Percentiles rank a stretch among this genome's conserved stretches.
Conservation (phyloP, 2,888 invertebrate genomes). For the Lepidonotus clava region DNA sequence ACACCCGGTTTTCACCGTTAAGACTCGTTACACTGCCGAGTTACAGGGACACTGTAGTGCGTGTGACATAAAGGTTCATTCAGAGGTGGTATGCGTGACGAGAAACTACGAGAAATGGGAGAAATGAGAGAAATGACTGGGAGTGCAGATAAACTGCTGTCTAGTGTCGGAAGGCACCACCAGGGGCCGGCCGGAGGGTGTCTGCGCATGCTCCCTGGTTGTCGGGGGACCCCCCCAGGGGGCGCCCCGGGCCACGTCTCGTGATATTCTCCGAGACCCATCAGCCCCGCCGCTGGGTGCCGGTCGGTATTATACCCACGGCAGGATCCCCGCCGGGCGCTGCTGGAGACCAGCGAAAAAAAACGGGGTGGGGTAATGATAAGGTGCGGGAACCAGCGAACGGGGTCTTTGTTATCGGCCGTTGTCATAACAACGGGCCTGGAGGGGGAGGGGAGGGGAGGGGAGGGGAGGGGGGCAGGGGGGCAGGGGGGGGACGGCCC, state of each 20-base stretch:
- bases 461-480: not conserved
- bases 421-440: conserved; percentile 40
- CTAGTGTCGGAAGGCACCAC: not conserved
- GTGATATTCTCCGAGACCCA: conserved; percentile 31
- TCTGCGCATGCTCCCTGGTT: conserved; percentile 17
- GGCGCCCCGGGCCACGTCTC: conserved; percentile 38
- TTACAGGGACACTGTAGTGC: too few relatives aligned
- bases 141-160: not conserved
- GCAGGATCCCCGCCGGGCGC: not conserved
- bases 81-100: too few relatives aligned
- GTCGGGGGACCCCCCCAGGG: not conserved
- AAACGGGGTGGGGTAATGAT: not conserved
- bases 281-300: conserved; percentile 15
- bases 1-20: too few relatives aligned
- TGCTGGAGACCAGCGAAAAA: not conserved
- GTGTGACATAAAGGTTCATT: too few relatives aligned
- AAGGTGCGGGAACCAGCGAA: conserved; percentile 35
- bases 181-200: not conserved
- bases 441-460: not conserved
- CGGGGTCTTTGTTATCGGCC: conserved; percentile 11
- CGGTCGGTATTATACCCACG: not conserved
- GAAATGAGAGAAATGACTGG: not conserved
- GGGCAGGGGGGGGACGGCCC: not conserved
- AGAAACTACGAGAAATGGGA: too few relatives aligned
- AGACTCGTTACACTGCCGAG: too few relatives aligned